phyloP scores from a whole-genome alignment of 2,113 vertebrate species.

The Chamaea fasciata region DNA sequence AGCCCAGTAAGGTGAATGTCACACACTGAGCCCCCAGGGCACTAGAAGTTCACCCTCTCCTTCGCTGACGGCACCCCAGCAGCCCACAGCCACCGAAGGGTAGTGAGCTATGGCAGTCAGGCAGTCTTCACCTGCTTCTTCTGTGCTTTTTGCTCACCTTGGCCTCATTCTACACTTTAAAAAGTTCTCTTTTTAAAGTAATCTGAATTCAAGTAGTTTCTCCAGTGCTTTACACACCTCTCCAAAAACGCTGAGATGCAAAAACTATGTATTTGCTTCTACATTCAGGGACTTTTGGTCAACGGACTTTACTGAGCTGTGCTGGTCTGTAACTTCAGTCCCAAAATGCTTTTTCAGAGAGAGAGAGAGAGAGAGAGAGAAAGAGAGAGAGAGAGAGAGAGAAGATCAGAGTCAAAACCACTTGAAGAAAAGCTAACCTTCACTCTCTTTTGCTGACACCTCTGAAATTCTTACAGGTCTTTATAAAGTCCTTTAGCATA shows the following conservation, averaged over 20 bases:
- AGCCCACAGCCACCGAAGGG: not conserved
- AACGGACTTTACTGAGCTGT: not conserved
- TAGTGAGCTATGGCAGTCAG: not conserved
- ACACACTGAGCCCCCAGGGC: not conserved
- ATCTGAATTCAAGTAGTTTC: not conserved
- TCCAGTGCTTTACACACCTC: not conserved
- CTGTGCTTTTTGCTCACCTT: not conserved
- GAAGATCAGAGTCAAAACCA: not conserved
- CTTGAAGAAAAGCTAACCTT: not conserved
- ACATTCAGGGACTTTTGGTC: not conserved
- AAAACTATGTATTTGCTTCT: not conserved
- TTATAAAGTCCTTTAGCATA: not conserved
- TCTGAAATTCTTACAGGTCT: not conserved
- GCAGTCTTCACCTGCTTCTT: not conserved
- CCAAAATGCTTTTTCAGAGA: not conserved
- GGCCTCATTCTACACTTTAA: not conserved
- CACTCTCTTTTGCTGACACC: not conserved
- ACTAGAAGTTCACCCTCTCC: not conserved
- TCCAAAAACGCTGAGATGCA: not conserved
- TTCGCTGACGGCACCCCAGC: not conserved
- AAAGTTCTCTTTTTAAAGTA: not conserved
- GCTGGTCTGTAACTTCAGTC: not conserved
- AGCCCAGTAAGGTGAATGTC: not conserved
- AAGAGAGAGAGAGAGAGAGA: not conserved
- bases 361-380: not conserved